Evolutionary conservation across 1,140 invertebrate genomes (phyloP), one percentile per base, ranked within the genome.

Genomic region (Euglossa dilemma): DNA sequence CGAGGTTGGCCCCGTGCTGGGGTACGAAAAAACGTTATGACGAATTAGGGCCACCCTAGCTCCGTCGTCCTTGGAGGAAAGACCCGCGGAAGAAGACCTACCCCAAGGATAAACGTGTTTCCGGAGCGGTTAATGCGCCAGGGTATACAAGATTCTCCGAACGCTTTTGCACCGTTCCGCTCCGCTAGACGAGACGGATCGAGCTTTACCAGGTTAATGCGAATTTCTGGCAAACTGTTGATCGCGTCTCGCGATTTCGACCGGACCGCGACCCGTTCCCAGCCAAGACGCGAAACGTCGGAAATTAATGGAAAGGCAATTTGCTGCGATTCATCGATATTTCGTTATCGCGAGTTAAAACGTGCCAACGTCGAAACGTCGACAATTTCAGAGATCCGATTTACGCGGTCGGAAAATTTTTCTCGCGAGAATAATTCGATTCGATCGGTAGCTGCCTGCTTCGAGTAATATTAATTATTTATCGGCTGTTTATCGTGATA

Each of bases 31-130:
- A 87, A 91, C 64, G 86, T 91, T 92, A 92, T 91, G 90, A 92
- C 89, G 89, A 92, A 92, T 92, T 92, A 91, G 89, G 71, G 87
- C 83, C 77, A 87, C 85, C 91, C 90, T 87, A 85, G 54, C 80
- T 20, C 43, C 69, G 67, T 86, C 81, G 80, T 79, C 78, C 61
- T 67, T 36, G 67, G 45, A 81, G 80, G 86, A 91, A 86, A 90
- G 89, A 90, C 67, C 64, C 47, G 57, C 59, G 50, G 61, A 66
- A 56, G 73, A 78, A 56, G 85, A 89, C 92, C 92, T 92, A 92
- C 88, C 92, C 82, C 89, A 92, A 92, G 80, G 83, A 89, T 87
- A 90, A 90, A 92, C 86, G 89, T 87, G 80, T 92, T 91, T 85
- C 80, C 67, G 75, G 74, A 83, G 88, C 89, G 85, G 88, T 91